Base-by-base conservation (phyloP, 2,888 invertebrate genomes). In the Callimorpha dominula region DNA sequence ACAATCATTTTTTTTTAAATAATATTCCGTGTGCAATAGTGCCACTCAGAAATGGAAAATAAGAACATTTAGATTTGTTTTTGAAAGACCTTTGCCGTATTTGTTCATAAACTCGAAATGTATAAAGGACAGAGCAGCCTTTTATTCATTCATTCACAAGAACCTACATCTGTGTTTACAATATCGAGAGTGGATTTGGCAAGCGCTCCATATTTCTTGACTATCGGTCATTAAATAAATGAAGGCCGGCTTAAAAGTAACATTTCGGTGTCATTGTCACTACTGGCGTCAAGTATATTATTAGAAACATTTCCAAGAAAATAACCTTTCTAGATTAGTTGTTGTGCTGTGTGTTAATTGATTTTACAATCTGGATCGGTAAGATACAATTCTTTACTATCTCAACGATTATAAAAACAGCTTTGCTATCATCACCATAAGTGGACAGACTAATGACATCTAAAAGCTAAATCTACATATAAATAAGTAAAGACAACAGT, bases 161-260 rank as follows among this genome's bases (percentile, higher is more conserved):
- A 17, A 49, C 31, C 3, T 40, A 64, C 14, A 57, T 31, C 14
- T 54, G 20, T 74, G 63, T 78, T 78, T 68, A 76, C 65, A 52
- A 65, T 67, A 84, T 78, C 76, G 81, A 86, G 83, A 86, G 83
- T 80, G 60, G 74, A 72, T 85, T 88, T 89, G 89, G 88, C 89
- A 87, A 83, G 79, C 81, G 75, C 49, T 62, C 70, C 72, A 73
- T 71, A 84, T 78, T 31, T 87, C 81, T 86, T 86, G 86, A 86
- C 82, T 80, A 83, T 85, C 85, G 87, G 87, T 86, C 90, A 89
- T 89, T 87, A 89, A 86, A 90, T 86, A 86, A 78, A 73, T 73
- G 88, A 89, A 89, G 90, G 90, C 76, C 86, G 81, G 79, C 74
- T 73, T 77, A 67, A 73, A 71, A 78, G 66, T 78, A 79, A 73